Base-by-base conservation (phyloP, 2,888 invertebrate genomes). In the Leptothorax acervorum region DNA sequence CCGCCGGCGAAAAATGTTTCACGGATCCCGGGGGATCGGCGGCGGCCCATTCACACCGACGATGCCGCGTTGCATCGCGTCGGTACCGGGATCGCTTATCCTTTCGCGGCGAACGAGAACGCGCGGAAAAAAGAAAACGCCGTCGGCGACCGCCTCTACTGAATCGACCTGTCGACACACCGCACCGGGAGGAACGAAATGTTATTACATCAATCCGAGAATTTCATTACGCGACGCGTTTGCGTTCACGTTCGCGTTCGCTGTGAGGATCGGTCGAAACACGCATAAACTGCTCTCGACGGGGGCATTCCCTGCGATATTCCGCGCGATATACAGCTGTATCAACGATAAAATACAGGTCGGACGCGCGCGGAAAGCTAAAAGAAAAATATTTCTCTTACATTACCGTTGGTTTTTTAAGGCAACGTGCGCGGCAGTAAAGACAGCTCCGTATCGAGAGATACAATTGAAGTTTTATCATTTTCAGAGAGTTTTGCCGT, bases 1-100 rank as follows among this genome's bases (percentile, higher is more conserved):
- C 70, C 53, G 60, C 23, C 76, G 84, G 62, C 73, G 88, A 86
- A 83, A 86, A 87, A 88, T 87, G 82, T 73, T 81, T 83, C 79
- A 62, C 87, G 45, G 42, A 31, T 79, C 83, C 71, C 84, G 15
- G 39, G 62, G 68, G 82, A 87, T 74, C 82, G 66, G 66, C 48
- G 66, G 45, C 11, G 51, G 23, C 18, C 82, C 60, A 65, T 81
- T 74, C 81, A 74, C 74, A 57, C 51, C 42, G 18, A 28, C 9
- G 78, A 35, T 6, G 39, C 39, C 68, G 48, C 35, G 42, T n/a
- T 45, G 48, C 65, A 23, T 66, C 65, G 65, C 42, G 6, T 53
- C 60, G n/a, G 4, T 9, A 9, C 31, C n/a, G 35, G 45, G 15
- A 39, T 74, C 57, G 85, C 68, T 87, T 85, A 83, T 68, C 83